These are phyloP conservation scores for Peromyscus aztecus DNA, from an alignment of 2,797 vertebrate species.

Conservation along the genomic window DNA sequence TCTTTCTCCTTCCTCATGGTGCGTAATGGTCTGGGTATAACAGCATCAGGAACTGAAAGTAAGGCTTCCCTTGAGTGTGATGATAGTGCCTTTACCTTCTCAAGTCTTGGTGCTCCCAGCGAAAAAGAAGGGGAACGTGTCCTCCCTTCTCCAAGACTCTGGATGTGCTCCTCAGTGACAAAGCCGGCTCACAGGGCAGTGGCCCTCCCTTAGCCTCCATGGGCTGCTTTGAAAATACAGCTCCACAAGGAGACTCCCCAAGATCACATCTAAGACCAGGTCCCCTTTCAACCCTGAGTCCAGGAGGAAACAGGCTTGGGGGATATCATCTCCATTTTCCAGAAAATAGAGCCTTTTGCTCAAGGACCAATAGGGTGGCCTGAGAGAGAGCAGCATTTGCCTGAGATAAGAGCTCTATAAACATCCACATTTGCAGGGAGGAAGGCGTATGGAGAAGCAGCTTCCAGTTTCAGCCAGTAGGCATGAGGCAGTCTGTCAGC, in stretches of 20 bases:
- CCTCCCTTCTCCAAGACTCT: background rate
- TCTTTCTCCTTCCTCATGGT: background rate
- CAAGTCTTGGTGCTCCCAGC: background rate
- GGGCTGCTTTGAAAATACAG: background rate
- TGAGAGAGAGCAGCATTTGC: background rate
- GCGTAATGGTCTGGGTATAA: background rate
- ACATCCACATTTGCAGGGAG: rapidly evolving
- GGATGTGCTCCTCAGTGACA: background rate
- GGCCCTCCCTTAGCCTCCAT: background rate
- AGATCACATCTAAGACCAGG: background rate
- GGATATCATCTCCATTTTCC: background rate
- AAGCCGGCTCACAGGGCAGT: background rate
- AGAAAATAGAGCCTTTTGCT: background rate
- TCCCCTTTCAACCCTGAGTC: no score
- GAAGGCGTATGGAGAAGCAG: no score
- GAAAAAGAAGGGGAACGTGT: background rate
- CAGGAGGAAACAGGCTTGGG: background rate
- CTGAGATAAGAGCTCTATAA: background rate
- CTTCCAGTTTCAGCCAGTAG: background rate
- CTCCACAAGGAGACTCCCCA: no score
- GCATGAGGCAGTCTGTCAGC: background rate
- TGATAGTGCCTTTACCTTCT: background rate
- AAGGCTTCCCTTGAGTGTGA: background rate
- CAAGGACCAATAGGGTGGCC: background rate
- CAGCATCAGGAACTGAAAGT: background rate